phyloP scores from a whole-genome alignment of 2,113 vertebrate species.

The Larimichthys polyactis region DNA sequence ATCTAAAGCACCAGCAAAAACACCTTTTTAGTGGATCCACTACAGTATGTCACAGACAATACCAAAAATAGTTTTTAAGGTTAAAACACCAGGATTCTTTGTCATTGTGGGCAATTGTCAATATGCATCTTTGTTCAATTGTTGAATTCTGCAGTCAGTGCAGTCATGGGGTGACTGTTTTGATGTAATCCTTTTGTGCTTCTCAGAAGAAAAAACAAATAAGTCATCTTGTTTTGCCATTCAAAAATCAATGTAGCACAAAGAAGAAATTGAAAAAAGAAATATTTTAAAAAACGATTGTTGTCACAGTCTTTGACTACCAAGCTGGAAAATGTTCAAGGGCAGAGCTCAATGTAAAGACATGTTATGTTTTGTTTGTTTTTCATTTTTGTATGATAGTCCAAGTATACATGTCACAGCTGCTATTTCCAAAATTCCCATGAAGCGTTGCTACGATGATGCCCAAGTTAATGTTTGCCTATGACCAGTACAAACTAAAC shows the following conservation, averaged over 20 bases:
- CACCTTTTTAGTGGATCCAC: too few relatives aligned
- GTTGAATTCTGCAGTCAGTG: background rate
- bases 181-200: conserved; percentile 19
- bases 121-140: background rate
- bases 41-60: background rate
- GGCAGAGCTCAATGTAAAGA: background rate
- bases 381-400: background rate
- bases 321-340: background rate
- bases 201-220: background rate
- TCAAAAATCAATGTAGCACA: background rate
- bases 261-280: background rate
- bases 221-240: background rate
- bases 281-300: background rate
- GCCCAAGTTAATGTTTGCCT: background rate
- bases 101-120: background rate
- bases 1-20: too few relatives aligned
- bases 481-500: background rate
- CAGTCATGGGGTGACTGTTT: background rate
- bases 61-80: background rate
- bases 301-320: background rate
- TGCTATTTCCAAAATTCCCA: background rate
- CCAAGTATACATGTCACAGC: background rate
- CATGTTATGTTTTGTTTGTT: background rate
- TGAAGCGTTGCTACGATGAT: background rate
- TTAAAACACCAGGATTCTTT: background rate